These are phyloP conservation scores for Silurus asotus DNA, from an alignment of 2,113 vertebrate genomes.

Conservation along the genomic window DNA sequence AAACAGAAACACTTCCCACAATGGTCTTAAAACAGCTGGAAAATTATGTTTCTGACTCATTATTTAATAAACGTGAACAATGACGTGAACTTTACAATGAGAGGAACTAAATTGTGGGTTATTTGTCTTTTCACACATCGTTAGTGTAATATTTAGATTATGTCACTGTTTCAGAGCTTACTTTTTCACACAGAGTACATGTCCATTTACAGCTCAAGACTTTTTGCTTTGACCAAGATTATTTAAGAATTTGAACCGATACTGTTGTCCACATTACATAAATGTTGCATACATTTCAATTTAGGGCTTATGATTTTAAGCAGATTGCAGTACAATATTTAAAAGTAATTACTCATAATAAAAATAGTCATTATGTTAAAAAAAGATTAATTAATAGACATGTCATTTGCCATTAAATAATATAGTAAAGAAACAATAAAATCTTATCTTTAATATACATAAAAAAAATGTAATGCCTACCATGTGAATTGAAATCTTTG, in stretches of 20 bases:
- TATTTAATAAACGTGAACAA: background rate
- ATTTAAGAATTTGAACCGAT: conserved; percentile 3
- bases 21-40: conserved; percentile 11
- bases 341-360: background rate
- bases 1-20: conserved; percentile 20
- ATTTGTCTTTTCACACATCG: conserved; percentile 31
- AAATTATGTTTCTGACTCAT: background rate
- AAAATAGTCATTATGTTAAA: background rate
- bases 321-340: background rate
- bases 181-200: conserved; percentile 14
- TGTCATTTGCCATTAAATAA: too few species aligned
- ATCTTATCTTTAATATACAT: too few species aligned
- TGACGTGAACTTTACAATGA: conserved; percentile 19
- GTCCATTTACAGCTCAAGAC: conserved; percentile 15
- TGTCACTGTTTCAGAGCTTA: background rate
- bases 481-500: background rate
- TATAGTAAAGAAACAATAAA: too few species aligned
- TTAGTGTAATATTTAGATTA: conserved; percentile 33
- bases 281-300: background rate
- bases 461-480: background rate
- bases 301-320: background rate
- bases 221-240: conserved; percentile 42
- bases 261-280: background rate
- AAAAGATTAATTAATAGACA: background rate
- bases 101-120: background rate